These are phyloP conservation scores for Chloropsis hardwickii DNA, from an alignment of 2,113 vertebrate species.

Conservation along the genomic window DNA sequence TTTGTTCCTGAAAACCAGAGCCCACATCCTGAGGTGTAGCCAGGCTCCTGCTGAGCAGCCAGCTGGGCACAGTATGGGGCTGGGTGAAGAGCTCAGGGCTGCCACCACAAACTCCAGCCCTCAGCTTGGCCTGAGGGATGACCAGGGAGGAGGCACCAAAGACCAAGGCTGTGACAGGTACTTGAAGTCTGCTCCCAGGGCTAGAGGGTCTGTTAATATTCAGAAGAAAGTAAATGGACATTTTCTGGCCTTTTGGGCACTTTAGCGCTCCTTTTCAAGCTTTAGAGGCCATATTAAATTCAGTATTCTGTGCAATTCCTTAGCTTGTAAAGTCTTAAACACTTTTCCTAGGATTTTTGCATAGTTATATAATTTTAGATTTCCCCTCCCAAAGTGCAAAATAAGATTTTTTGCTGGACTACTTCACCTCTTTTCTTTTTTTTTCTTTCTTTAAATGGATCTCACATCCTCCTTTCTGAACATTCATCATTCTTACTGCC, in stretches of 20 bases:
- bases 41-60: neutral
- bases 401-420: neutral
- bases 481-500: neutral
- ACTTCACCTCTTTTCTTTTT: neutral
- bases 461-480: neutral
- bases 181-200: neutral
- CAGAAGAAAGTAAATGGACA: neutral
- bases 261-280: neutral
- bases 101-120: neutral
- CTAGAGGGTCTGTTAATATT: neutral
- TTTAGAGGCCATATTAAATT: neutral
- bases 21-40: fast-evolving
- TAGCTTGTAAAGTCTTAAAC: neutral
- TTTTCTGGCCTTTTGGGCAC: neutral
- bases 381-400: neutral
- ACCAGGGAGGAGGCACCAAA: neutral
- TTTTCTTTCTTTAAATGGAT: neutral
- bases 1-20: neutral
- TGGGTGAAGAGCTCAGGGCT: neutral
- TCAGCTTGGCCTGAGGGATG: neutral
- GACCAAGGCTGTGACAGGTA: neutral
- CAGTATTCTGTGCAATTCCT: neutral
- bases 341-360: neutral
- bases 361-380: neutral
- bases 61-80: fast-evolving